Evolutionary conservation across 2,113 vertebrate species (phyloP), one percentile per base, ranked within the genome.

Genomic region (Leptobrachium ailaonicum): DNA sequence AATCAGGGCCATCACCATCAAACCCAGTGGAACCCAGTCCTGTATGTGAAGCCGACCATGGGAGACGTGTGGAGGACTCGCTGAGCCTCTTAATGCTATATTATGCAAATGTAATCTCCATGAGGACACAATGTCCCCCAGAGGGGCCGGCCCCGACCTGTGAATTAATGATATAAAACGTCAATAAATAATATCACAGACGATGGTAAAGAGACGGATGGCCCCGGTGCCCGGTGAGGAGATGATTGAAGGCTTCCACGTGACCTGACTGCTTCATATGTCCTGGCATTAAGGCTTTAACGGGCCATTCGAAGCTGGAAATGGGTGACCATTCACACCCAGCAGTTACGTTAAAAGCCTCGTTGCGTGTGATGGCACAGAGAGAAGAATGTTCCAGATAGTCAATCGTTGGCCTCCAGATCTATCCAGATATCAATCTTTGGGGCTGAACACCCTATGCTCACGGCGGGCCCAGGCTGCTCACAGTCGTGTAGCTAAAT

Each of bases 401-500:
- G 6, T 12, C 58, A 43, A 9, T 43, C 2, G 42, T 2, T 12
- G 14, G 5, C 66, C 9, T 44, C 2, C 41, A 44, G 41, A 43
- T 2, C 4, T 10, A 2, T 43, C 7, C 8, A 10, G 2, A 43
- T 13, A 12, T 13, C 12, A 4, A 10, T 41, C 41, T 3, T 11
- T 32, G 40, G 40, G 2, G 1, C 7, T 32, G 63, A 66, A 20
- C 4, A 32, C 4, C 2, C 6, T 9, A 32, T 41, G 2, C 82
- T 96, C 92, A 96, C 82, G 92, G 93, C 2, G 91, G 88, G 1
- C 94, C 95, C 85, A 95, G 88, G 32, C 94, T 97, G 92, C 96
- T 98, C 86, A 98, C 93, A 0, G 96, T 99, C 69, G 96, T 97
- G 89, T 97, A 98, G 90, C 94, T 98, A 87, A 96, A 94, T 88